These are phyloP conservation scores for Phoxinus phoxinus DNA, from an alignment of 2,113 vertebrate genomes.

Conservation along the genomic window DNA sequence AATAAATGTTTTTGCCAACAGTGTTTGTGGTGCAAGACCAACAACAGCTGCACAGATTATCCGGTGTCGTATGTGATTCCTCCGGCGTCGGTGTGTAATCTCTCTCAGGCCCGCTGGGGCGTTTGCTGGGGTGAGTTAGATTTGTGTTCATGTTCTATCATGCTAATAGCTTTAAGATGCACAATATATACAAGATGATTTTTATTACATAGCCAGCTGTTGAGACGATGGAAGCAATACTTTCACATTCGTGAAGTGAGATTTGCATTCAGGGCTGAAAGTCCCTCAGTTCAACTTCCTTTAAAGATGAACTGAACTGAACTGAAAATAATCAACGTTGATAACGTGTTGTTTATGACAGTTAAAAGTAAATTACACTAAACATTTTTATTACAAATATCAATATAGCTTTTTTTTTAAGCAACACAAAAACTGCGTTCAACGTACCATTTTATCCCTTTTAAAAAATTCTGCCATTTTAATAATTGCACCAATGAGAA, in stretches of 20 bases:
- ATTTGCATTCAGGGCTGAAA: neutral
- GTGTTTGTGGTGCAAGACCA: slow-evolving; percentile 87
- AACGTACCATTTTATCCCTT: no score
- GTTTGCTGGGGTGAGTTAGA: slow-evolving; percentile 85
- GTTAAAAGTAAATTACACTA: no score
- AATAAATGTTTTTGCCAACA: slow-evolving; percentile 55
- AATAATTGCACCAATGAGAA: no score
- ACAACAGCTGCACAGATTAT: slow-evolving; percentile 82
- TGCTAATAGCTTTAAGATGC: neutral
- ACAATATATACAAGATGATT: neutral
- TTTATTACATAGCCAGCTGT: neutral
- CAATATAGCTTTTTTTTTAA: no score
- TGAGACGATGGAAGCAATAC: neutral
- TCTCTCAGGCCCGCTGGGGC: slow-evolving; percentile 85
- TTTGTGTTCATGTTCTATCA: neutral
- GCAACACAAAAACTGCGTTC: no score
- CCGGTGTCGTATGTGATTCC: slow-evolving; percentile 84
- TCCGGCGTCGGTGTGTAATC: slow-evolving; percentile 74
- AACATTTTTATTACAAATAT: no score
- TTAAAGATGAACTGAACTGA: no score
- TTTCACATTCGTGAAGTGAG: neutral
- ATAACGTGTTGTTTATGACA: no score
- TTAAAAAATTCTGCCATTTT: no score
- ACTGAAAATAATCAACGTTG: no score
- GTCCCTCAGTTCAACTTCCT: neutral